Conservation (phyloP, 2,797 vertebrate species). For the Apogon hyalosoma region DNA sequence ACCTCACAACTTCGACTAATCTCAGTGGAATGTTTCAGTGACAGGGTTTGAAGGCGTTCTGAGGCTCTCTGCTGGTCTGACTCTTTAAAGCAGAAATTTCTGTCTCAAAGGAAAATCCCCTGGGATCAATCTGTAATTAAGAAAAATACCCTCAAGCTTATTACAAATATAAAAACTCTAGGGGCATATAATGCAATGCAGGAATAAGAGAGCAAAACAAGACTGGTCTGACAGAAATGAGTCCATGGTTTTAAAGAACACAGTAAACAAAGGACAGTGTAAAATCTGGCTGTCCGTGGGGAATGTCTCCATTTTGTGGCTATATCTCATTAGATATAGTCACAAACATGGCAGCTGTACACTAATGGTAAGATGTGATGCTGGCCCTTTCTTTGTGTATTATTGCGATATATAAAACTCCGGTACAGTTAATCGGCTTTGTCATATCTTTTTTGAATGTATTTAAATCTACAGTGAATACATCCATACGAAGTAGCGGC, state of each 20-base stretch:
- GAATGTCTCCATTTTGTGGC: conserved; percentile 42
- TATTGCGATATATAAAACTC: no score
- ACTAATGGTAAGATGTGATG: no score
- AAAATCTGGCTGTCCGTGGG: conserved; percentile 27
- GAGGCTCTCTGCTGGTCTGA: conserved; percentile 41
- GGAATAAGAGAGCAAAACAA: conserved; percentile 33
- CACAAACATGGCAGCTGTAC: no score
- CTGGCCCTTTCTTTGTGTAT: no score
- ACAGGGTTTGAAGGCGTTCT: conserved; percentile 59
- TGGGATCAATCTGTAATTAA: conserved; percentile 66
- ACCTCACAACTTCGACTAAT: conserved; percentile 64
- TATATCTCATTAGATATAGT: conserved; percentile 4
- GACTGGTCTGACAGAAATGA: conserved; percentile 11
- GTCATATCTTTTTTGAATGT: no score
- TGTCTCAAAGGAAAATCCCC: conserved; percentile 48
- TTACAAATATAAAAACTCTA: conserved; percentile 28
- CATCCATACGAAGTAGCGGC: no score
- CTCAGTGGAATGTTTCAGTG: conserved; percentile 74
- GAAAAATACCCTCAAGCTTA: conserved; percentile 36
- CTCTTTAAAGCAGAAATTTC: conserved; percentile 52
- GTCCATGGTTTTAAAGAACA: conserved; percentile 18
- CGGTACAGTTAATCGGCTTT: no score
- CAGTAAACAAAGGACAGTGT: conserved; percentile 24
- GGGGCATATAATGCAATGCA: conserved; percentile 29
- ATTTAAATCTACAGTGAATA: no score